Percentiles rank a stretch among this genome's conserved stretches.
phyloP scores from a whole-genome alignment of 2,888 invertebrate genomes.

The Phortica magna region DNA sequence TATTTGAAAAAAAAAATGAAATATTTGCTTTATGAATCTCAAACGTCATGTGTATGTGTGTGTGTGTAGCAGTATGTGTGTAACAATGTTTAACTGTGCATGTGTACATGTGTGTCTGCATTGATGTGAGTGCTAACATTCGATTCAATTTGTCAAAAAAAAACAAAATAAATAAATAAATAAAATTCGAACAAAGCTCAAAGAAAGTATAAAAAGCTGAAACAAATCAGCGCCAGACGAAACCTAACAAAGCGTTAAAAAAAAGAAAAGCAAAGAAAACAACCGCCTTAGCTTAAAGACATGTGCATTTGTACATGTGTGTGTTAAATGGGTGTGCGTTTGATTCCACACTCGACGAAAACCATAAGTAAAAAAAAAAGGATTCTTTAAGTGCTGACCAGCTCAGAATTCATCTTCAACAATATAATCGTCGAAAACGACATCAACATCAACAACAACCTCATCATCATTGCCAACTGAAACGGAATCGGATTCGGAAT shows the following conservation, averaged over 20 bases:
- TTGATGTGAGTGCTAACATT: slow-evolving; percentile 35
- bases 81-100: neutral
- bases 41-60: neutral
- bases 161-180: slow-evolving; percentile 14
- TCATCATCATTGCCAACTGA: slow-evolving; percentile 18
- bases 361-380: neutral
- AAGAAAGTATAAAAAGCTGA: slow-evolving; percentile 35
- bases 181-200: slow-evolving; percentile 16
- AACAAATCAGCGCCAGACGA: slow-evolving; percentile 28
- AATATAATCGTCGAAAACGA: slow-evolving; percentile 21
- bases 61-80: neutral
- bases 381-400: slow-evolving; percentile 13
- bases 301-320: slow-evolving; percentile 36
- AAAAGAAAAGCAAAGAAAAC: neutral
- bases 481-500: slow-evolving; percentile 34
- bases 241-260: slow-evolving; percentile 54
- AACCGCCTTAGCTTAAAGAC: neutral
- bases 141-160: slow-evolving; percentile 37
- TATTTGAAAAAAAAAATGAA: neutral
- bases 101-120: neutral
- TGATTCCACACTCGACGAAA: neutral
- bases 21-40: neutral
- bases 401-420: slow-evolving; percentile 29
- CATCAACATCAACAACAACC: slow-evolving; percentile 20
- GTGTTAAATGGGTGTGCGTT: slow-evolving; percentile 35